phyloP scores from a whole-genome alignment of 2,797 vertebrate species.

The Macropodus opercularis region DNA sequence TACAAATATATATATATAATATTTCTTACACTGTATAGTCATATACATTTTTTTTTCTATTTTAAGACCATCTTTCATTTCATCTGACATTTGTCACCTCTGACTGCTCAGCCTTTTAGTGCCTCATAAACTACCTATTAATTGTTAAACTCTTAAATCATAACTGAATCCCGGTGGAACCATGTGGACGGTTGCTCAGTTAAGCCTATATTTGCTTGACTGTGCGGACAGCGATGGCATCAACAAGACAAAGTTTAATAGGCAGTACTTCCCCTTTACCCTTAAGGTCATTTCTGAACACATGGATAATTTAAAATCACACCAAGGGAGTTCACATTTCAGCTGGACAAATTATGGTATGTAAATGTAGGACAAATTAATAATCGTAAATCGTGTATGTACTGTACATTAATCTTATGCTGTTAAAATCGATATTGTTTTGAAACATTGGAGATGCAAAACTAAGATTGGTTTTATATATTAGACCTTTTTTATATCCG shows the following conservation, averaged over 20 bases:
- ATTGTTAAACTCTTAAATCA: slow-evolving; percentile 21
- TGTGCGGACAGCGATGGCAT: not conserved
- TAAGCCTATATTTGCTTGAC: slow-evolving; percentile 5
- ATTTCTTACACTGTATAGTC: slow-evolving; percentile 1
- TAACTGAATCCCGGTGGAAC: slow-evolving; percentile 12
- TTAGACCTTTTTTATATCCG: too few relatives aligned
- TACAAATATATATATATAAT: too few relatives aligned
- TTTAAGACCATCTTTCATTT: slow-evolving; percentile 3
- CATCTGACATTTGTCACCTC: slow-evolving; percentile 17
- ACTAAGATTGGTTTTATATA: not conserved
- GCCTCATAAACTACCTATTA: slow-evolving; percentile 7
- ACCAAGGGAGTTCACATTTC: too few relatives aligned
- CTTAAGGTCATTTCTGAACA: not conserved
- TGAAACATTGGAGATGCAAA: not conserved
- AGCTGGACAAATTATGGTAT: not conserved
- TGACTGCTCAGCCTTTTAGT: slow-evolving; percentile 14
- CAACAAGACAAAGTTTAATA: slow-evolving; percentile 8
- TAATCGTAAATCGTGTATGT: not conserved
- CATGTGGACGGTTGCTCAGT: slow-evolving; percentile 6
- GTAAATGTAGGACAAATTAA: not conserved
- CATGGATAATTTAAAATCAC: not conserved
- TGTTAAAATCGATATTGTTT: not conserved
- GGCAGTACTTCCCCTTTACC: not conserved
- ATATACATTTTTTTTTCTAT: not conserved
- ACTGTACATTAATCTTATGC: not conserved